A percentile compares a stretch with the other conserved stretches of the same genome.
Evolutionary conservation across 2,113 vertebrate genomes (phyloP).

Genomic region (Syrmaticus mikado): DNA sequence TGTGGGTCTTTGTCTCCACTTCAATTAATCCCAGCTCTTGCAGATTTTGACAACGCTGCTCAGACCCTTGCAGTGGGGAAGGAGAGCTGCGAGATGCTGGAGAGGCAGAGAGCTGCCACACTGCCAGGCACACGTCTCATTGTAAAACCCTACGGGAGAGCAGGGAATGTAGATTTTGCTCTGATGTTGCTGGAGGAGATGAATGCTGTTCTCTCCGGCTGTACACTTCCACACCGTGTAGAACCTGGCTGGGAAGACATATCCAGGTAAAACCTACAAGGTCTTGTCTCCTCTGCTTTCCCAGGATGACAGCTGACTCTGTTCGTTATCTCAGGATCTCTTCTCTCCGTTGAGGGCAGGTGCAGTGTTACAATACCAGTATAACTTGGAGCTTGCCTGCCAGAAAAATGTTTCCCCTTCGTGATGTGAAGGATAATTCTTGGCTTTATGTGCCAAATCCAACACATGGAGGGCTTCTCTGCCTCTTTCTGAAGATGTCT

Average conservation of each 20-base stretch:
- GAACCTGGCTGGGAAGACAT: neutral
- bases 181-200: neutral
- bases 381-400: neutral
- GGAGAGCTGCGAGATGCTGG: fast-evolving
- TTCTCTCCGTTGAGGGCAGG: neutral
- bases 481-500: neutral
- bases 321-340: neutral
- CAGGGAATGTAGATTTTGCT: neutral
- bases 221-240: neutral
- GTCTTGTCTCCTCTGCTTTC: fast-evolving
- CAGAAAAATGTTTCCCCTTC: neutral
- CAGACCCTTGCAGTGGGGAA: neutral
- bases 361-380: fast-evolving
- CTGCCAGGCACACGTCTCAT: neutral
- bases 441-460: neutral
- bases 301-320: neutral
- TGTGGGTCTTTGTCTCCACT: neutral
- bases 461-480: fast-evolving
- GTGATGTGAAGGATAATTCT: neutral
- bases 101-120: neutral
- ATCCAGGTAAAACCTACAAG: neutral
- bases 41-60: neutral
- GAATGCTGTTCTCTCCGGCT: neutral
- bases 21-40: slow-evolving; percentile 7
- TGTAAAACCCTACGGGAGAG: neutral